Evolutionary conservation across 2,797 vertebrate species (phyloP).

Genomic region (Siniperca undulata): DNA sequence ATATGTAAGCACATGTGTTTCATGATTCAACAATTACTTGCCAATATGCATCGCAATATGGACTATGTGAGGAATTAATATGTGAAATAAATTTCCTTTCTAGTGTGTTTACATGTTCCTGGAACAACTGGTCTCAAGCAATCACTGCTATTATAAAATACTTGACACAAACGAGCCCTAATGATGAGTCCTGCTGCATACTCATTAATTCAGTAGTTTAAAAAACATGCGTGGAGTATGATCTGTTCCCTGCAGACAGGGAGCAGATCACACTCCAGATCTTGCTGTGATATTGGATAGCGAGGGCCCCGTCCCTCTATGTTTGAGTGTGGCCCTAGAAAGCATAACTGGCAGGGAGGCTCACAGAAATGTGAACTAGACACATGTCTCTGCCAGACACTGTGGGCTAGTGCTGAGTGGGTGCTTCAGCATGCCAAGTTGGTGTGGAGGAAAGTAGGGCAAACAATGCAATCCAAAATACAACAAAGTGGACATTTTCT

Average conservation of each 20-base stretch:
- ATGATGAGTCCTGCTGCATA: constrained; percentile 62
- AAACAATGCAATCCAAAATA: constrained; percentile 64
- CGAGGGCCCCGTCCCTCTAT: constrained; percentile 28
- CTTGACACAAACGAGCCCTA: constrained; percentile 66
- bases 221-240: constrained; percentile 51
- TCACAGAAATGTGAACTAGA: constrained; percentile 54
- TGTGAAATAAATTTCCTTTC: constrained; percentile 24
- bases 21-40: constrained; percentile 10
- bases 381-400: constrained; percentile 61
- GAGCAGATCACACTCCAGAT: constrained; percentile 32
- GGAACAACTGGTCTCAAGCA: constrained; percentile 51
- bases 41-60: constrained; percentile 7
- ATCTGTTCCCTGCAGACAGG: constrained; percentile 51
- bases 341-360: constrained; percentile 60
- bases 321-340: constrained; percentile 58
- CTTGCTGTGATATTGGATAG: constrained; percentile 47
- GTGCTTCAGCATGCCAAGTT: constrained; percentile 60
- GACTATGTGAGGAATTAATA: constrained; percentile 18
- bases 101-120: constrained; percentile 24
- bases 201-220: constrained; percentile 68
- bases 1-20: constrained; percentile 26
- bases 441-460: constrained; percentile 70
- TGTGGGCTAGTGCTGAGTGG: constrained; percentile 56
- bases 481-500: constrained; percentile 66
- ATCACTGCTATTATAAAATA: constrained; percentile 58